Base-by-base conservation (phyloP, 2,113 vertebrate species). In the Nyctibius bracteatus region DNA sequence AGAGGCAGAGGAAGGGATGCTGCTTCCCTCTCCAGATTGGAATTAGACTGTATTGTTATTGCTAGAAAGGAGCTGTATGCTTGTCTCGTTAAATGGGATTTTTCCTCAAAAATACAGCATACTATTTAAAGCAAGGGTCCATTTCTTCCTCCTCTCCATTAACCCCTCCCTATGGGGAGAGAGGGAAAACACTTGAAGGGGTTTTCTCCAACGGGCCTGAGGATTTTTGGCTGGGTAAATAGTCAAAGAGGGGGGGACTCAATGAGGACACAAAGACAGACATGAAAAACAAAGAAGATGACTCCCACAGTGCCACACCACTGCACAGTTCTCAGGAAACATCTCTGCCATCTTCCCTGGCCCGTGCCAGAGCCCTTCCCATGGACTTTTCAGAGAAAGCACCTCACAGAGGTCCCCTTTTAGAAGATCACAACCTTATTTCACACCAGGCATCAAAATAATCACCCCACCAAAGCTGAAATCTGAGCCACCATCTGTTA, bases 401-500 rank as follows among this genome's bases (percentile, higher is more conserved):
- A 89, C n/a, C 65, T 84, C 61, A 81, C 65, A 85, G 73, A 87
- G 19, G 46, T 79, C 37, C 51, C 41, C 28, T 75, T 92, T 70
- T 91, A 78, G 54, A 65, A 92, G 39, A 59, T 78, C 55, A 63
- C 2, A 10, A 41, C 24, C 44, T 84, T 72, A 23, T 93, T 94
- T 92, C 90, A 75, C 57, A 88, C 54, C 52, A 87, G 49, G 83
- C 92, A 95, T 72, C 86, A 82, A 95, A 96, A 92, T 84, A 93
- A 84, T 89, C 83, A 58, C 54, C 25, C n/a, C 81, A 70, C 46
- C 82, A 94, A 90, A 84, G 81, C 88, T 92, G 92, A 90, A 95
- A 96, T 94, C 68, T 87, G 91, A 96, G 87, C 58, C 73, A 84
- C 35, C 19, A 0, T 75, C 95, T 95, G 88, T 96, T 88, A 96